A percentile compares a stretch with the other conserved stretches of the same genome.
phyloP scores from a whole-genome alignment of 2,797 vertebrate species.

The Schizopygopsis malacanthus region DNA sequence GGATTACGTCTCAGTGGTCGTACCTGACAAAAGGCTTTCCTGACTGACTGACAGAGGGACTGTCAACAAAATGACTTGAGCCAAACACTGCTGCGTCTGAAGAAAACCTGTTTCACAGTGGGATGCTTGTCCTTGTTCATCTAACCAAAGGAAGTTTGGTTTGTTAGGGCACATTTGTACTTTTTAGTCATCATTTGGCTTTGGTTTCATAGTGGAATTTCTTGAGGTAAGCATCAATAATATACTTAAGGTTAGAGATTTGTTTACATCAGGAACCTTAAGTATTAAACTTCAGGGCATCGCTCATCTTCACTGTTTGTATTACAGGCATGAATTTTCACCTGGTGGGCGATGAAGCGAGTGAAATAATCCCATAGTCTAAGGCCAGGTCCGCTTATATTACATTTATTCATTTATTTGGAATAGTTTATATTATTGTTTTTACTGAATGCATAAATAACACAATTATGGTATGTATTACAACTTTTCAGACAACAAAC shows the following conservation, averaged over 20 bases:
- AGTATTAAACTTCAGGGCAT: conserved; percentile 19
- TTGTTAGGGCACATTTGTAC: neutral
- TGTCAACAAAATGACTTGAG: conserved; percentile 51
- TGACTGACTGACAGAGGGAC: conserved; percentile 34
- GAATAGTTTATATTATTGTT: neutral
- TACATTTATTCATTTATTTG: conserved; percentile 5
- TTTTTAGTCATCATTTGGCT: neutral
- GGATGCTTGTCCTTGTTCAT: conserved; percentile 53
- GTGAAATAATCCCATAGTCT: neutral
- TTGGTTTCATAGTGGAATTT: neutral
- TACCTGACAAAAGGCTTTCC: conserved; percentile 36
- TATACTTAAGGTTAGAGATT: neutral
- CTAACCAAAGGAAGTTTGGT: conserved; percentile 37
- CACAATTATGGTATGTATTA: neutral
- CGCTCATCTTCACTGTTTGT: conserved; percentile 2
- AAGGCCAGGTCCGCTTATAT: neutral
- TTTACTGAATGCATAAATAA: neutral
- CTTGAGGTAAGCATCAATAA: neutral
- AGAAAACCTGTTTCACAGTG: conserved; percentile 47
- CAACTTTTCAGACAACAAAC: neutral
- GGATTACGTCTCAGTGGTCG: conserved; percentile 22
- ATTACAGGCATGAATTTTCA: conserved; percentile 14
- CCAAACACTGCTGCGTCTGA: conserved; percentile 10
- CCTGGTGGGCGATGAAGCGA: neutral
- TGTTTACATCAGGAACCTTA: neutral